Evolutionary conservation across 1,140 invertebrate genomes (phyloP), one percentile per base, ranked within the genome.

Genomic region (Drosophila mayri): DNA sequence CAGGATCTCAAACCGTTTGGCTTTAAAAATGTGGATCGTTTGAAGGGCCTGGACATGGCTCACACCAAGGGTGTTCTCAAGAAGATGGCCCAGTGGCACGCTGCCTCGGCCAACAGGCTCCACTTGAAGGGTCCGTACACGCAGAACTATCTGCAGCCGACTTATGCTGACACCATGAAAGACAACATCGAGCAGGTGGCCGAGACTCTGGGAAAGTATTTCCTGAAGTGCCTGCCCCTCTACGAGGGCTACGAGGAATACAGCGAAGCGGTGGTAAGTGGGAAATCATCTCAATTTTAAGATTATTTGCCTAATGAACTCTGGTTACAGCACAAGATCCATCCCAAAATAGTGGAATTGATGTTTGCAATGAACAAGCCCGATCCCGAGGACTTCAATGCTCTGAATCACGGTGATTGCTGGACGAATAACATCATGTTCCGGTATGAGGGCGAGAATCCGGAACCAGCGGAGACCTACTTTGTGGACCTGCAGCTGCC

Each of bases 321-420:
- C 4, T 9, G 3, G 55, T 50, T 73, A 1, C 30, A 85, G 83
- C 66, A 68, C 54, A 76, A 79, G 8, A 71, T 85, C 0, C 65
- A 63, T 3, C 46, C 52, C 0, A 73, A 77, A 6, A 65, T 88
- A 12, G 60, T 80, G 9, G 77, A 81, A 3, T 57, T 72, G 2
- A 72, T 90, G 22, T 72, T 41, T 40, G 55, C 50, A 10, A 44
- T 94, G 12, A 63, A 43, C 18, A 59, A 67, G 6, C 37, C 47
- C 4, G 61, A 79, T 46, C 67, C 92, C 0, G 92, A 94, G 22
- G 93, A 94, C 35, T 95, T 95, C 55, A 93, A 94, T 73, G 95
- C 95, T 1, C 81, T 96, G 9, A 94, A 93, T 75, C 95, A 95
- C 47, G 95, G 95, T 9, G 95, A 96, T 79, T 93, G 93, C n/a